Evolutionary conservation across 1,140 invertebrate species (phyloP).

Genomic region (Rhizoglyphus robini): DNA sequence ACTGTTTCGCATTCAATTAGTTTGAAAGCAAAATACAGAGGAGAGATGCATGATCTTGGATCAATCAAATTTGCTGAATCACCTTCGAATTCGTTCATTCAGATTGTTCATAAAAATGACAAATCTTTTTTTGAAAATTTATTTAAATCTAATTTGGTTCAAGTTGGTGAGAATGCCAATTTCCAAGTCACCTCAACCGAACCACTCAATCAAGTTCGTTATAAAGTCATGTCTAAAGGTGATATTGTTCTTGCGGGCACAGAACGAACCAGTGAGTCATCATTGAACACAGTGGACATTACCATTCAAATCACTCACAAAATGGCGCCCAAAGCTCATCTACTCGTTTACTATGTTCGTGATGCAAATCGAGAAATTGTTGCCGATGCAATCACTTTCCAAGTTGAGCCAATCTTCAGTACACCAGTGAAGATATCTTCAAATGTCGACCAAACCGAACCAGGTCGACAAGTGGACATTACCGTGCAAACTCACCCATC

Average conservation of each 20-base stretch:
- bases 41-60: slow-evolving; percentile 24
- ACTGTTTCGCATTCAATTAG: slow-evolving; percentile 9
- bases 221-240: slow-evolving; percentile 60
- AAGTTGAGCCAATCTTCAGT: slow-evolving; percentile 56
- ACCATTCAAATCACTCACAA: not conserved
- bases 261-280: slow-evolving; percentile 37
- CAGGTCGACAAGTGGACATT: slow-evolving; percentile 55
- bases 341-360: slow-evolving; percentile 32
- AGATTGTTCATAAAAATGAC: slow-evolving; percentile 40
- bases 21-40: slow-evolving; percentile 26
- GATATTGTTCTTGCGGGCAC: slow-evolving; percentile 59
- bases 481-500: slow-evolving; percentile 61
- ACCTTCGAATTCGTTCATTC: slow-evolving; percentile 56
- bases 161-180: slow-evolving; percentile 61
- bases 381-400: slow-evolving; percentile 63
- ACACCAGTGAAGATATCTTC: slow-evolving; percentile 52
- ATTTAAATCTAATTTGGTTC: slow-evolving; percentile 39
- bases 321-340: not conserved
- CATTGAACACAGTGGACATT: not conserved
- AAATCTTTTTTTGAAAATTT: slow-evolving; percentile 23
- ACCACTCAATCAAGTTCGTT: slow-evolving; percentile 25
- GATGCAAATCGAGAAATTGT: slow-evolving; percentile 58
- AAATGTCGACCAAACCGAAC: slow-evolving; percentile 46
- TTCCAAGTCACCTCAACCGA: slow-evolving; percentile 63
- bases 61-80: slow-evolving; percentile 54